Base-by-base conservation (phyloP, 2,888 invertebrate genomes). In the Barypeithes pellucidus region DNA sequence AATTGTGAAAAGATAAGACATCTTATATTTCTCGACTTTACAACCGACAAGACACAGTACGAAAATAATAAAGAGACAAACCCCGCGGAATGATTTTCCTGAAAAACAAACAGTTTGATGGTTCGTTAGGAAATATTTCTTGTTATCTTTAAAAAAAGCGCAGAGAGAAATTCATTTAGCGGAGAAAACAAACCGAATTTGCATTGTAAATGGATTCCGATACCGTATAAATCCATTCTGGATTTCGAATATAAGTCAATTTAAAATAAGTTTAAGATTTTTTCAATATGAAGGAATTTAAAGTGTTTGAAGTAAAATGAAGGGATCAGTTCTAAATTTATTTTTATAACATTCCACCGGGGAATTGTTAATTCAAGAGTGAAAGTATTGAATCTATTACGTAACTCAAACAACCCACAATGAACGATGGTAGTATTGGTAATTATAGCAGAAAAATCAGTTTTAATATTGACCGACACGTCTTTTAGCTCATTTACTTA, bases 101-200 rank as follows among this genome's bases (percentile, higher is more conserved):
- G 54, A 57, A 57, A 52, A 57, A 57, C 54, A 57, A 57, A 57
- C 18, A 57, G 33, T 57, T 16, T 33, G 33, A 11, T 33, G 29
- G 50, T 68, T 60, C 54, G 66, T 47, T 45, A 72, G 54, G 67
- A 57, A 36, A 36, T 60, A 67, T 67, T 60, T 45, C 60, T 59
- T 50, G 60, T 33, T 1, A 57, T 59, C 50, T 4, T 29, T 36
- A 33, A 45, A 9, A 60, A 60, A 41, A 16, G 24, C 11, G 16
- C 14, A 11, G 24, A 33, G 18, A 57, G 33, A 9, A 57, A 33
- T 33, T 57, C 11, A 29, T 57, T 57, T 57, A 16, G 50, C 22
- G 29, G 16, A 9, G 16, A 18, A 57, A 33, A 57, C 33, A 33
- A 57, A 57, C 14, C 16, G n/a, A 7, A 54, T 57, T 57, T 16